These are phyloP conservation scores for Dryobotodes eremita DNA, from an alignment of 2,888 invertebrate genomes.

Conservation along the genomic window DNA sequence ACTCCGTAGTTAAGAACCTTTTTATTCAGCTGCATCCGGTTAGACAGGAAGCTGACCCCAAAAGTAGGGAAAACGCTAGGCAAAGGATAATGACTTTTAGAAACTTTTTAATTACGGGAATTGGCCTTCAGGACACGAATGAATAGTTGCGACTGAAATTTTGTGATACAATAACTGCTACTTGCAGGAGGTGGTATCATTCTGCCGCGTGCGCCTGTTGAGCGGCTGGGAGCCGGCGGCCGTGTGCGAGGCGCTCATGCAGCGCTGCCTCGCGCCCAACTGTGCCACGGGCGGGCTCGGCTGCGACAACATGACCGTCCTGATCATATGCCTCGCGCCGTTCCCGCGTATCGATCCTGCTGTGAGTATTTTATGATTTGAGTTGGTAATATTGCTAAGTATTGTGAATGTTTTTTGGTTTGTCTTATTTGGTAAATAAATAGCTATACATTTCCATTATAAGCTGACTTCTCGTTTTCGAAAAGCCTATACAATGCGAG, in stretches of 20 bases:
- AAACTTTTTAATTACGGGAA: not conserved
- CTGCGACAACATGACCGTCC: conserved; percentile 99
- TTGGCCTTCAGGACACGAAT: not conserved
- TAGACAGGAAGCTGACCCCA: no score
- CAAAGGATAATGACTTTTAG: no score
- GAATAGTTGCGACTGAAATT: not conserved
- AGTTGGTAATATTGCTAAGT: not conserved
- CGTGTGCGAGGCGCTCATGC: conserved; percentile 99
- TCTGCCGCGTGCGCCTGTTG: conserved; percentile 96
- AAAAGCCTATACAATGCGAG: no score
- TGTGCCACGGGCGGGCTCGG: conserved; percentile 99
- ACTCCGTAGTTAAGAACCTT: no score
- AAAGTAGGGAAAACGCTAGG: no score
- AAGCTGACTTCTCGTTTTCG: no score
- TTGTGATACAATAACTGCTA: not conserved
- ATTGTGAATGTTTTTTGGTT: not conserved
- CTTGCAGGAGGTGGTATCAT: conserved; percentile 95
- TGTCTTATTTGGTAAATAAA: conserved; percentile 6
- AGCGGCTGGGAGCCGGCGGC: conserved; percentile 96
- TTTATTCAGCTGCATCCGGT: no score
- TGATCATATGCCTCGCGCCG: conserved; percentile 94
- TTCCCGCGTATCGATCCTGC: conserved; percentile 79
- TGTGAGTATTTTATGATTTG: conserved; percentile 65
- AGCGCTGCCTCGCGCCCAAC: conserved; percentile 98
- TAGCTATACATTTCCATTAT: no score